phyloP scores from a whole-genome alignment of 2,888 invertebrate species.

The Caenorhabditis sp. region DNA sequence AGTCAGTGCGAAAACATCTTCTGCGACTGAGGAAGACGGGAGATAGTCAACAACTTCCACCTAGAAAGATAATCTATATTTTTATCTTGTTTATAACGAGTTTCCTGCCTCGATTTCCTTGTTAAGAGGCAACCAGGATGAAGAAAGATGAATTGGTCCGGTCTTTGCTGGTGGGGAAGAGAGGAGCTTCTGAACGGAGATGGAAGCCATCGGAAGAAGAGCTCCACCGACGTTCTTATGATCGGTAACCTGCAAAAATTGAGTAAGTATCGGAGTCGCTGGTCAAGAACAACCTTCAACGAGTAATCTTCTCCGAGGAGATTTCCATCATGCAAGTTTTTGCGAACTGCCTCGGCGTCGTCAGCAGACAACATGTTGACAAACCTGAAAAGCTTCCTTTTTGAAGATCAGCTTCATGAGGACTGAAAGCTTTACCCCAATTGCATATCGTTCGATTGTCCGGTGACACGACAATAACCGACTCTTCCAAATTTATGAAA shows the following conservation, averaged over 20 bases:
- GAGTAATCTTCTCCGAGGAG: slow-evolving; percentile 12
- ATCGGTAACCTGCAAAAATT: slow-evolving; percentile 30
- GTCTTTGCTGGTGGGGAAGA: slow-evolving; percentile 24
- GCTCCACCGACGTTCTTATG: slow-evolving; percentile 27
- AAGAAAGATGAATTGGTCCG: slow-evolving; percentile 23
- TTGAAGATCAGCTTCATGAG: not conserved
- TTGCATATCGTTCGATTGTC: slow-evolving; percentile 42
- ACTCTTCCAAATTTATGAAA: slow-evolving; percentile 51
- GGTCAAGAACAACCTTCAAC: slow-evolving; percentile 24
- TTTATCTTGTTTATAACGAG: not conserved
- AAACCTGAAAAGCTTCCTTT: slow-evolving; percentile 24
- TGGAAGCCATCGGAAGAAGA: slow-evolving; percentile 25
- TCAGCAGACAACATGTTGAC: slow-evolving; percentile 55
- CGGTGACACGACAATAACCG: slow-evolving; percentile 57
- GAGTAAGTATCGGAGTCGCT: not conserved
- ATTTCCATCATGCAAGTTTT: slow-evolving; percentile 33
- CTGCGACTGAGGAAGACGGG: slow-evolving; percentile 44
- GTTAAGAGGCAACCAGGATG: slow-evolving; percentile 52
- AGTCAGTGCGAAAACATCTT: slow-evolving; percentile 45
- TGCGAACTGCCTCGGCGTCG: slow-evolving; percentile 53
- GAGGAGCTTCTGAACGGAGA: slow-evolving; percentile 13
- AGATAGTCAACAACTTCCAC: slow-evolving; percentile 59
- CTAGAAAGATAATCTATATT: slow-evolving; percentile 15
- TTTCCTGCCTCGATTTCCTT: slow-evolving; percentile 31
- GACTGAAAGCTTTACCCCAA: slow-evolving; percentile 36